Base-by-base conservation (phyloP, 2,113 vertebrate genomes). In the Syngnathus scovelli region DNA sequence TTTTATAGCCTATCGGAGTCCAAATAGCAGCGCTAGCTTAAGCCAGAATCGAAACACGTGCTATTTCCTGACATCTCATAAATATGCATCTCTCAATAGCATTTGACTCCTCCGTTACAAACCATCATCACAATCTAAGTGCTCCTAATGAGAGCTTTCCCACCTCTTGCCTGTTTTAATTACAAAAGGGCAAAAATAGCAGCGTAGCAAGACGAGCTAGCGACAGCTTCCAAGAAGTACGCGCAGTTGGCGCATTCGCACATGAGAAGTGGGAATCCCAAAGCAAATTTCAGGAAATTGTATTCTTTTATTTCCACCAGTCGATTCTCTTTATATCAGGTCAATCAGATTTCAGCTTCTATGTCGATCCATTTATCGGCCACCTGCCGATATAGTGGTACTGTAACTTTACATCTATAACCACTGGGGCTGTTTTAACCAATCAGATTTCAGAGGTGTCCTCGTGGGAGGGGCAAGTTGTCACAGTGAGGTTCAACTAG, bases 11-110 rank as follows among this genome's bases (percentile, higher is more conserved):
- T 46, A 46, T 46, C 44, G 1, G 6, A 49, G 6, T 19, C 48
- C 19, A 49, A 18, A 49, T 49, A 18, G 48, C 48, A 49, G 16
- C 8, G 7, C 11, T 43, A 43, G 4, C 27, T 27, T 27, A 27
- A 27, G 27, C 27, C 27, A 27, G 27, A 27, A 27, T 27, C 27
- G 39, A 1, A 59, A 18, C 56, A 59, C 49, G 9, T 37, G 60
- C 58, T 19, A 27, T 68, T 51, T 51, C 11, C 33, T 58, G 19
- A 10, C 11, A 38, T 67, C 77, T 68, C 8, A n/a, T n/a, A n/a
- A n/a, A n/a, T n/a, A n/a, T n/a, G n/a, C n/a, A n/a, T n/a, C n/a
- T n/a, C n/a, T 76, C n/a, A 58, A 61, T 41, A 64, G 68, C 66
- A 21, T 46, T 21, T 11, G 16, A 38, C 56, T 18, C 33, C 56